Base-by-base conservation (phyloP, 92 coral and sea anemone species). In the Heteractis magnifica region DNA sequence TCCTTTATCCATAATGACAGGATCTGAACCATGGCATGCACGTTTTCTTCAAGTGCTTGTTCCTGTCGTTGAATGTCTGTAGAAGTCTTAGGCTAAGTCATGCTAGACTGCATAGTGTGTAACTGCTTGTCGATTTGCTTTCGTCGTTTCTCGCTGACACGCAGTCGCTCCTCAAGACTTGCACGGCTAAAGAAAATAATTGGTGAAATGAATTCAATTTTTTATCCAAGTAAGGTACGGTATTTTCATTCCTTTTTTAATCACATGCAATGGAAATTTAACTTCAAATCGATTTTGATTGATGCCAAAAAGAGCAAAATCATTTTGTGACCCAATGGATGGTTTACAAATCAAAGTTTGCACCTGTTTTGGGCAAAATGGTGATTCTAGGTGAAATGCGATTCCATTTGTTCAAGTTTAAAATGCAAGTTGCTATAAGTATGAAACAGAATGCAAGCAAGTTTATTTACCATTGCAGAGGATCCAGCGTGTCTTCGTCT, bases 121-220 rank as follows among this genome's bases (percentile, higher is more conserved):
- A 93, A 78, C 56, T 93, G 98, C 72, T 91, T 82, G 77, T 93
- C 98, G 58, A 93, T 91, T 49, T 85, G 91, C 52, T 91, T 93
- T 41, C 98, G 83, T 60, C 98, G 86, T 50, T 88, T 92, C 84
- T 93, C 98, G 73, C 92, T 93, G 7, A 82, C 89, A 8, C 93
- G 93, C 48, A 93, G 90, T 49, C 93, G 92, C 74, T 93, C 94
- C 76, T 93, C 92, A 64, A 93, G 90, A 71, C 98, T 93, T 81
- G 94, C 98, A 52, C 98, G 98, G 83, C 98, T 93, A 72, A 53
- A 84, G 83, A 16, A 44, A 16, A 83, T 55, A 15, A 65, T 7
- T 77, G 52, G 20, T 14, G 21, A 56, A 15, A 56, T 20, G 50
- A 19, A 23, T 23, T 76, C 20, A 64, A 21, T 10, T 65, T 44